Evolutionary conservation across 2,113 vertebrate genomes (phyloP).

Genomic region (Aptenodytes patagonicus): DNA sequence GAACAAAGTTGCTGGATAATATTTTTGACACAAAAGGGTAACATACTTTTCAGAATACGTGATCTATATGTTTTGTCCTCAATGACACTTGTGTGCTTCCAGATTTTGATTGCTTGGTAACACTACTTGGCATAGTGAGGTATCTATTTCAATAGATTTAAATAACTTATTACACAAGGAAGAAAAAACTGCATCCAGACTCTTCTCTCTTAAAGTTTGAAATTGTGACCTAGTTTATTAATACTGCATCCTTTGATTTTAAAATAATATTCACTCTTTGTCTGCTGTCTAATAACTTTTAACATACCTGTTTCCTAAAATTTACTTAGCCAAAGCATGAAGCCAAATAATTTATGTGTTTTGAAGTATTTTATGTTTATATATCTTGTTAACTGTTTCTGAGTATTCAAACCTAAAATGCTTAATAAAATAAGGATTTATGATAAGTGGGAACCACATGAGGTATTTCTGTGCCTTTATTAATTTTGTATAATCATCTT

Average conservation of each 20-base stretch:
- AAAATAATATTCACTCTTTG: background rate
- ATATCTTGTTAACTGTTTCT: background rate
- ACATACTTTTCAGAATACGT: slow-evolving; percentile 62
- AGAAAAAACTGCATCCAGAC: slow-evolving; percentile 17
- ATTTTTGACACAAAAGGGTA: slow-evolving; percentile 74
- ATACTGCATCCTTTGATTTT: background rate
- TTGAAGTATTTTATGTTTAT: background rate
- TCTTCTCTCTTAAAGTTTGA: background rate
- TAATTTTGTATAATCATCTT: background rate
- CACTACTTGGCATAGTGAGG: slow-evolving; percentile 59
- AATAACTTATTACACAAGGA: slow-evolving; percentile 63
- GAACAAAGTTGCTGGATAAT: slow-evolving; percentile 72
- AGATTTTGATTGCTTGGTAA: slow-evolving; percentile 75
- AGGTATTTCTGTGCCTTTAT: background rate
- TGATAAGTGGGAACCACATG: background rate
- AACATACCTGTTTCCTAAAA: background rate
- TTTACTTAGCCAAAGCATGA: background rate
- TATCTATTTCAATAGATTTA: slow-evolving; percentile 39
- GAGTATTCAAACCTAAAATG: background rate
- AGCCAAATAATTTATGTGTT: background rate
- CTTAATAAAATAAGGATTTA: background rate
- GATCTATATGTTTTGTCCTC: slow-evolving; percentile 69
- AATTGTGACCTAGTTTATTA: background rate
- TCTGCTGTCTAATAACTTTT: background rate
- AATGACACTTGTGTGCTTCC: slow-evolving; percentile 60